phyloP scores from a whole-genome alignment of 2,113 vertebrate species.

The Leuciscus idus region DNA sequence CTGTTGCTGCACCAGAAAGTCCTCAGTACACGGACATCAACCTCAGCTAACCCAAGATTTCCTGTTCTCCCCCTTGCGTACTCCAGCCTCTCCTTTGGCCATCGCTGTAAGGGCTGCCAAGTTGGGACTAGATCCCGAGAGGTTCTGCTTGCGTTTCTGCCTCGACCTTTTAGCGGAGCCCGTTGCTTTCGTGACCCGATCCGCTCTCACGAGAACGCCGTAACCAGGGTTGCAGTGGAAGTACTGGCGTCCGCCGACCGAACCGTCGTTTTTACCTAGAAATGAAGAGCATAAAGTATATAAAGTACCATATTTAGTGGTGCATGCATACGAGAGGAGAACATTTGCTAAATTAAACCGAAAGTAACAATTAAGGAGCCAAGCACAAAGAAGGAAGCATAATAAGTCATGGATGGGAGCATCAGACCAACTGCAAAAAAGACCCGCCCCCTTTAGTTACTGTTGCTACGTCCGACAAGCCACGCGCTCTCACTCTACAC shows the following conservation, averaged over 20 bases:
- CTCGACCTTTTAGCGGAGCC: constrained; percentile 63
- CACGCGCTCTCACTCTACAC: too few species aligned
- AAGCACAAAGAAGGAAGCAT: too few species aligned
- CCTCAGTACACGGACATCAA: background rate
- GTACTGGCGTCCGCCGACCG: constrained; percentile 88
- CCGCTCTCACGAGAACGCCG: constrained; percentile 87
- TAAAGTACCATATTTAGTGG: background rate
- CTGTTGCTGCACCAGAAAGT: background rate
- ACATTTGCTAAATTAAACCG: background rate
- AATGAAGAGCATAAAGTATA: background rate
- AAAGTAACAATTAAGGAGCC: too few species aligned
- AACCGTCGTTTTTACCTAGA: constrained; percentile 93
- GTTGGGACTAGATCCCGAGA: constrained; percentile 61
- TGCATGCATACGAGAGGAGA: background rate
- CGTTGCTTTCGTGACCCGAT: constrained; percentile 73
- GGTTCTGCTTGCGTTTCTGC: constrained; percentile 64
- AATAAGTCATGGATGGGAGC: too few species aligned
- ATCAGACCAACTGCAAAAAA: too few species aligned
- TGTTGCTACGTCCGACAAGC: too few species aligned
- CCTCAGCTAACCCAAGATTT: constrained; percentile 94
- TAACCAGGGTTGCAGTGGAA: constrained; percentile 91
- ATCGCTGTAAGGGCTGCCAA: constrained; percentile 71
- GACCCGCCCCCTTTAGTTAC: too few species aligned
- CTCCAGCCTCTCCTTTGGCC: constrained; percentile 72
- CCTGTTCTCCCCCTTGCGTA: constrained; percentile 76